Evolutionary conservation across 2,797 vertebrate species (phyloP), one percentile per base, ranked within the genome.

Genomic region (Vireo griseus): DNA sequence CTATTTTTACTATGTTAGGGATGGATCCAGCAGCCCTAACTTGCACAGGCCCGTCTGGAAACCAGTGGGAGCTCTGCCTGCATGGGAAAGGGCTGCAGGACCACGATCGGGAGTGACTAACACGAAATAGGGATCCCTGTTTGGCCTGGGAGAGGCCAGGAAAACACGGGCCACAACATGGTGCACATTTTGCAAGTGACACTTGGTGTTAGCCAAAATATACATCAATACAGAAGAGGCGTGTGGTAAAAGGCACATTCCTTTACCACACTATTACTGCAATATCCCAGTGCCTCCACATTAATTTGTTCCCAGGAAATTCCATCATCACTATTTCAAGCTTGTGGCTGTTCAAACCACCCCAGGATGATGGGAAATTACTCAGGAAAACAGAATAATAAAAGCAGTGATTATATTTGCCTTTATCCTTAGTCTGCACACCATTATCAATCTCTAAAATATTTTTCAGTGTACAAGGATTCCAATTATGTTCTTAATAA

Each of bases 301-400:
- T 94, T 93, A 89, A 91, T 85, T 92, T 95, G 81, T 95, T 93
- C 91, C 94, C 92, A 94, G 92, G 78, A 96, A 95, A 95, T 95
- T 94, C 92, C 96, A 88, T 95, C 90, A 74, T 91, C 88, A 92
- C 75, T 77, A 29, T 93, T 95, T 95, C 50, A 55, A 88, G 72
- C 42, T 74, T 77, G 77, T 83, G 88, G 81, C 92, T 54, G 68
- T 72, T 94, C 57, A 73, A 61, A 50, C 25, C 39, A 80, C 63
- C 63, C 93, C 75, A 79, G 78, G 77, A 89, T 87, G 86, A 92
- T 83, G 78, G 87, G 86, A 95, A 92, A 93, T 94, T 77, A 81
- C 5, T 74, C 78, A 83, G 75, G 61, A 87, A 97, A 95, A 93
- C 0, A 93, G 28, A 86, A 88, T 54, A 92, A 91, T 85, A 94